Evolutionary conservation across 2,113 vertebrate species (phyloP).

Genomic region (Rhynchomys soricoides): DNA sequence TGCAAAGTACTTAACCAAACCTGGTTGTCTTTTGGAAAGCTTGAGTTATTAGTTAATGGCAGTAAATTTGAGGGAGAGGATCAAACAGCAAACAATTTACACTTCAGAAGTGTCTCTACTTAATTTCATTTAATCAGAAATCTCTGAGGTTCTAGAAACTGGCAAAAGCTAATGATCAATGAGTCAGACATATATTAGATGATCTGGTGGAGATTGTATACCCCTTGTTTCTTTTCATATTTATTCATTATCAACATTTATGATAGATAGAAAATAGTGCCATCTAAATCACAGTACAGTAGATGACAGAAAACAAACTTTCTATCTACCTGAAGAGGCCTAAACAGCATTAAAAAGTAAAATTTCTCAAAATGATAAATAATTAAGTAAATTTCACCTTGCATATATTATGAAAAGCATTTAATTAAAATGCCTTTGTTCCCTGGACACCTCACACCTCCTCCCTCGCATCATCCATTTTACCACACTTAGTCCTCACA

Average conservation of each 20-base stretch:
- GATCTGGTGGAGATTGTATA: neutral
- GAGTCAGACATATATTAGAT: neutral
- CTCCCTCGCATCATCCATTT: neutral
- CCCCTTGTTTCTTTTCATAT: neutral
- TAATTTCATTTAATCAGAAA: conserved; percentile 30
- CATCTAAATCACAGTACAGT: neutral
- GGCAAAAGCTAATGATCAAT: neutral
- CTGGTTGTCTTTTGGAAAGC: neutral
- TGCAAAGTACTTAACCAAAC: neutral
- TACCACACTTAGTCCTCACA: neutral
- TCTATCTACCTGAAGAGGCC: neutral
- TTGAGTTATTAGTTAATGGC: neutral
- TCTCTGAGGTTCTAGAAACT: conserved; percentile 11
- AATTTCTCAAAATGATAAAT: conserved; percentile 39
- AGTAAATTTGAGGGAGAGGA: neutral
- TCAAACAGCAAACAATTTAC: neutral
- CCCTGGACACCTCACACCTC: neutral
- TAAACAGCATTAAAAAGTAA: conserved; percentile 59
- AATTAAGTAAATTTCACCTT: conserved; percentile 57
- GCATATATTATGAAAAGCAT: neutral
- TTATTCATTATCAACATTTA: neutral
- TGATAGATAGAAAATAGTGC: neutral
- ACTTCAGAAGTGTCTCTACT: neutral
- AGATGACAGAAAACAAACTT: neutral
- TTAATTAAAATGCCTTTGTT: neutral